Base-by-base conservation (phyloP, 2,797 vertebrate genomes). In the Harpagifer antarcticus region DNA sequence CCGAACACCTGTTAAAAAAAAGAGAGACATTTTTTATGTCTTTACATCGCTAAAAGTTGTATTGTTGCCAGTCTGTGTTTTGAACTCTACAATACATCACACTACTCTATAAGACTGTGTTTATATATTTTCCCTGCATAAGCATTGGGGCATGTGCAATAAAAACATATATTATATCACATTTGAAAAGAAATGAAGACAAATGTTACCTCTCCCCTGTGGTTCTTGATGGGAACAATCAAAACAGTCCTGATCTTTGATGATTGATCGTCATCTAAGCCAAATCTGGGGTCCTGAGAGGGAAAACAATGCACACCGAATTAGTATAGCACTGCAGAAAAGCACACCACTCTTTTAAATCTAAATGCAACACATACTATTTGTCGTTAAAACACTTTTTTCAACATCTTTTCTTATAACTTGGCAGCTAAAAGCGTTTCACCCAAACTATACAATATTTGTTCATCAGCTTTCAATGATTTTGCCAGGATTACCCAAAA, bases 191-290 rank as follows among this genome's bases (percentile, higher is more conserved):
- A 7, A 16, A 47, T 15, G 4, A 49, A 20, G 4, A 3, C 16
- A 19, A 66, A 55, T 52, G 5, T 93, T 92, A 97, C 97, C 96
- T 98, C 95, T 83, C 95, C 94, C 69, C 95, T 95, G 14, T 96
- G 95, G 77, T 97, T 97, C 88, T 96, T 78, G 54, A 92, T 78
- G 42, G 92, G 92, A 54, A 91, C 68, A 44, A 86, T 78, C 57
- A 93, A 66, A 70, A 91, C 74, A 4, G 73, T 75, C 42, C 31
- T 85, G 47, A 90, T 80, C 57, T 80, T 85, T 68, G 68, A 57
- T 31, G 48, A 20, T 3, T 82, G 82, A 33, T 74, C 48, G 0
- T 48, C 68, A 40, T 80, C 68, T 3, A 58, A 1, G n/a, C 54
- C 12, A 6, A 91, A 88, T 56, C 76, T 81, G 27, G 86, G 61